Percentiles rank a stretch among this genome's conserved stretches.
Conservation (phyloP, 2,797 vertebrate genomes). For the Podarcis siculus region DNA sequence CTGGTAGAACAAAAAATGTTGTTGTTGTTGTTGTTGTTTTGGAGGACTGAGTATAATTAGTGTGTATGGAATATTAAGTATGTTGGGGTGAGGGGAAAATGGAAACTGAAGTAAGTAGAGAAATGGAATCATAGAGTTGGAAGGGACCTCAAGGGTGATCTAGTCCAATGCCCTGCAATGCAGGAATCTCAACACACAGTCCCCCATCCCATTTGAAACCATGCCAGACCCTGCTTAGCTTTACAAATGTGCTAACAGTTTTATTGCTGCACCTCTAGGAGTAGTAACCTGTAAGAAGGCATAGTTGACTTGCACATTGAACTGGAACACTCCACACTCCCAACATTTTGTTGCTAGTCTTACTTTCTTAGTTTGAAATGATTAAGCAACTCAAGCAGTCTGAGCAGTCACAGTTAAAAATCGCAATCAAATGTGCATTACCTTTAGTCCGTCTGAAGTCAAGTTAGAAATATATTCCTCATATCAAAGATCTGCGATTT, state of each 20-base stretch:
- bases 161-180: no score
- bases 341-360: background rate
- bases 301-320: background rate
- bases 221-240: no score
- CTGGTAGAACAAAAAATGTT: background rate
- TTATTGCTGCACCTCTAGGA: background rate
- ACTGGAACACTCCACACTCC: background rate
- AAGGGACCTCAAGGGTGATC: no score
- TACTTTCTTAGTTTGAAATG: background rate
- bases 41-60: background rate
- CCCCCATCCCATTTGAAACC: no score
- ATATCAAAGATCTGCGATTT: conserved; percentile 11
- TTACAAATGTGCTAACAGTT: background rate
- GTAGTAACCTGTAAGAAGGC: background rate
- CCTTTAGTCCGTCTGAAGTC: background rate
- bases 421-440: conserved; percentile 8
- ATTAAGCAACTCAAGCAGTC: background rate
- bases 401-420: conserved; percentile 16
- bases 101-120: no score
- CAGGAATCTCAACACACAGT: no score
- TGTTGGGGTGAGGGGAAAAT: background rate
- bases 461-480: background rate
- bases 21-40: no score
- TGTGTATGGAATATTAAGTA: background rate
- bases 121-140: background rate